A percentile compares a stretch with the other conserved stretches of the same genome.
Evolutionary conservation across 2,113 vertebrate species (phyloP).

Genomic region (Xiphorhynchus elegans): DNA sequence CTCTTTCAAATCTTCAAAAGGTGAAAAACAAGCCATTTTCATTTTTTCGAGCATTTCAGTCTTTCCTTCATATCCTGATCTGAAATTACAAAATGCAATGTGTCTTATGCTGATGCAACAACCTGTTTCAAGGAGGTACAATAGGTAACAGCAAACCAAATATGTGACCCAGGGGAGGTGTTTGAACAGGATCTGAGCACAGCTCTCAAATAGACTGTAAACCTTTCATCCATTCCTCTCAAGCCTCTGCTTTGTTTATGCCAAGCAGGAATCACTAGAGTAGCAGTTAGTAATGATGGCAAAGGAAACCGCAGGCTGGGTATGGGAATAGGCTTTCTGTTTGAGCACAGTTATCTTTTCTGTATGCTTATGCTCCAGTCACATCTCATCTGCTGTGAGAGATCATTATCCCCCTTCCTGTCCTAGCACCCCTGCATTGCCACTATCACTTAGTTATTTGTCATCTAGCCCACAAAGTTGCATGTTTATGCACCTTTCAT

Average conservation of each 20-base stretch:
- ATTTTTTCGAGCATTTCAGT: not conserved
- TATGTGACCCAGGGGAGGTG: not conserved
- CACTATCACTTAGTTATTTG: not conserved
- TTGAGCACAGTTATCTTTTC: not conserved
- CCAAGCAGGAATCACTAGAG: not conserved
- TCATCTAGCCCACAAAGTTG: not conserved
- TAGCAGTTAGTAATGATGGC: not conserved
- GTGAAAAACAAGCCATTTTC: not conserved
- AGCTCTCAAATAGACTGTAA: not conserved
- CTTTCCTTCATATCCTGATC: not conserved
- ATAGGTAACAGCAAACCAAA: not conserved
- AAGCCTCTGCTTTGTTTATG: not conserved
- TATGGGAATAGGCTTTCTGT: not conserved
- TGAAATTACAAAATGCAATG: not conserved
- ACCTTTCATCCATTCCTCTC: not conserved
- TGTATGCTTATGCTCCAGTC: not conserved
- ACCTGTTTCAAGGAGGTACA: not conserved
- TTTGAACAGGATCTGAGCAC: not conserved
- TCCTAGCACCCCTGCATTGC: not conserved
- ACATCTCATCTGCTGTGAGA: rapidly evolving
- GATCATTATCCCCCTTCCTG: not conserved
- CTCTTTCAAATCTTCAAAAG: not conserved
- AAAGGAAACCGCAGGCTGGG: not conserved
- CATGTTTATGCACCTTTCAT: not conserved
- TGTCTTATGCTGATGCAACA: not conserved